A percentile compares a stretch with the other conserved stretches of the same genome.
These are phyloP conservation scores for Nestor notabilis DNA, from an alignment of 2,113 vertebrate species.

Conservation along the genomic window DNA sequence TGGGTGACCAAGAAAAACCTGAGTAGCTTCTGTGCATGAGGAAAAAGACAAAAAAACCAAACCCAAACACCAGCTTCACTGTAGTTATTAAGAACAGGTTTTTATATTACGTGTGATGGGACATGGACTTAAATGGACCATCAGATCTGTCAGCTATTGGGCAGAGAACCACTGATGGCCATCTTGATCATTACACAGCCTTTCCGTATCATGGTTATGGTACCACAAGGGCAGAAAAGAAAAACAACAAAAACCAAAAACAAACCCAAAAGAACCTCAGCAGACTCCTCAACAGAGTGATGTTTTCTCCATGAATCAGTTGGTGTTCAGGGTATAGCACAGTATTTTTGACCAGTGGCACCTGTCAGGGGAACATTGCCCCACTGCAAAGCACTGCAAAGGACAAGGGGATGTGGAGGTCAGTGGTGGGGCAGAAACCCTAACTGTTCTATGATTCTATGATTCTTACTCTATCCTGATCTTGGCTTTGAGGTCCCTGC, in stretches of 20 bases:
- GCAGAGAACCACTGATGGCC: neutral
- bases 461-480: neutral
- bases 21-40: neutral
- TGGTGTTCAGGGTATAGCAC: fast-evolving
- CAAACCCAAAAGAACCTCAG: neutral
- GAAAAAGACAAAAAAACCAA: neutral
- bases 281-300: neutral
- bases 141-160: neutral
- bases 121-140: neutral
- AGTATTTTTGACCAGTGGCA: neutral
- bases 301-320: neutral
- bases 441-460: no score
- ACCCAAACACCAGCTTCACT: neutral
- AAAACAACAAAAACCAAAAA: neutral
- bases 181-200: neutral
- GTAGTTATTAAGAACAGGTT: neutral
- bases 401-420: neutral
- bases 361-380: neutral
- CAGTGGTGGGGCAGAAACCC: neutral
- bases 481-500: neutral
- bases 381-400: neutral
- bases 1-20: neutral
- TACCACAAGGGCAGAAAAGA: neutral
- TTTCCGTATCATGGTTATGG: neutral
- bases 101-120: neutral